These are phyloP conservation scores for Axis porcinus DNA, from an alignment of 2,113 vertebrate genomes.

Conservation along the genomic window DNA sequence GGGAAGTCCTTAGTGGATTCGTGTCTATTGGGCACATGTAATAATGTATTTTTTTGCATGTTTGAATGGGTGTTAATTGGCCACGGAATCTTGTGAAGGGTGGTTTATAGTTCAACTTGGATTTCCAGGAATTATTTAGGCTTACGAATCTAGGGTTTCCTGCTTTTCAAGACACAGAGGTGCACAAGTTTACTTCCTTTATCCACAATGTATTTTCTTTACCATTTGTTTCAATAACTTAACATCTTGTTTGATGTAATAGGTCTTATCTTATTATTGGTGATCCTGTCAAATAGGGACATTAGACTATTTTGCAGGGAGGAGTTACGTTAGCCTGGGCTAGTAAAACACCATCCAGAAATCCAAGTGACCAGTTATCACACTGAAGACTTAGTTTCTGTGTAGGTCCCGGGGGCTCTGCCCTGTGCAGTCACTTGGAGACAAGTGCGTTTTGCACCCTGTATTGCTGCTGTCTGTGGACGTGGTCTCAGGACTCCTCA, in stretches of 20 bases:
- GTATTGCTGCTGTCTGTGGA: neutral
- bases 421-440: rapidly evolving
- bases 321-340: neutral
- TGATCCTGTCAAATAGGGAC: neutral
- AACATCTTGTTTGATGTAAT: neutral
- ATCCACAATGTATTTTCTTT: neutral
- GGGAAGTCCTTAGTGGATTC: neutral
- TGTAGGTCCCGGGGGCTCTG: neutral
- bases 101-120: neutral
- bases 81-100: neutral
- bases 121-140: neutral
- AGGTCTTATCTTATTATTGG: neutral
- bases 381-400: neutral
- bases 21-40: neutral
- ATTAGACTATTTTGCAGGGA: neutral
- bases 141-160: neutral
- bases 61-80: neutral
- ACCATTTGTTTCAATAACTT: neutral
- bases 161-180: neutral
- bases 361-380: neutral
- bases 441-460: rapidly evolving
- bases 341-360: neutral
- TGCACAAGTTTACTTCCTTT: neutral
- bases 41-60: neutral
- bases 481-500: neutral